These are phyloP conservation scores for Altica lythri DNA, from an alignment of 2,888 invertebrate genomes.

Conservation along the genomic window DNA sequence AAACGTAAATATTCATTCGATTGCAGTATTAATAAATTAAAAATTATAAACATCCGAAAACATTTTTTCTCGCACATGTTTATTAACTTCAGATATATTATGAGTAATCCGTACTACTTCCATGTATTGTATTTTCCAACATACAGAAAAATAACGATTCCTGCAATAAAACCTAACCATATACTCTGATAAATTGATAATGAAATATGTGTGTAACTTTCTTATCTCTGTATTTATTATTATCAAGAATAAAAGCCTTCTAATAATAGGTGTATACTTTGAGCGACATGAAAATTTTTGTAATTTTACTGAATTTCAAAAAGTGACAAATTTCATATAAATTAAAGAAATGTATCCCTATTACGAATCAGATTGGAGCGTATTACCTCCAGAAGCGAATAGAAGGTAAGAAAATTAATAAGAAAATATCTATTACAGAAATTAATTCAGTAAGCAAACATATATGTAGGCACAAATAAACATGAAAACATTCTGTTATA, in stretches of 20 bases:
- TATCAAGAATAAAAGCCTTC: conserved; percentile 36
- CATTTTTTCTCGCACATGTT: too few relatives aligned
- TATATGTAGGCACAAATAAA: too few relatives aligned
- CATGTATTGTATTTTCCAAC: too few relatives aligned
- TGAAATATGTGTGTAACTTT: conserved; percentile 38
- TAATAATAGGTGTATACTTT: conserved; percentile 19
- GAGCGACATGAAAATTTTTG: conserved; percentile 17
- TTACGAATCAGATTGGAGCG: conserved; percentile 84
- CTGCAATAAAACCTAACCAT: conserved; percentile 17
- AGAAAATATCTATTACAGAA: too few relatives aligned
- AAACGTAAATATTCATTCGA: too few relatives aligned
- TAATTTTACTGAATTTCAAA: conserved; percentile 20
- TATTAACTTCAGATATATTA: too few relatives aligned
- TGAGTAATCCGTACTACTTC: too few relatives aligned
- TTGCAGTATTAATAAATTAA: too few relatives aligned
- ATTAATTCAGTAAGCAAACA: too few relatives aligned
- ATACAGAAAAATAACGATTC: conserved; percentile 17
- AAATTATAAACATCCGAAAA: too few relatives aligned
- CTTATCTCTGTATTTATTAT: conserved; percentile 44
- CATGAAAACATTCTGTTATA: too few relatives aligned
- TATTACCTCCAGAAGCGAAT: conserved; percentile 82
- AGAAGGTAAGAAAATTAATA: conserved; percentile 77
- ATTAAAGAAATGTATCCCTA: conserved; percentile 62
- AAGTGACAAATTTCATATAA: conserved; percentile 13
- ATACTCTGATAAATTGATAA: conserved; percentile 40